A percentile compares a stretch with the other conserved stretches of the same genome.
Conservation (phyloP, 2,888 invertebrate genomes). For the Melanargia galathea region DNA sequence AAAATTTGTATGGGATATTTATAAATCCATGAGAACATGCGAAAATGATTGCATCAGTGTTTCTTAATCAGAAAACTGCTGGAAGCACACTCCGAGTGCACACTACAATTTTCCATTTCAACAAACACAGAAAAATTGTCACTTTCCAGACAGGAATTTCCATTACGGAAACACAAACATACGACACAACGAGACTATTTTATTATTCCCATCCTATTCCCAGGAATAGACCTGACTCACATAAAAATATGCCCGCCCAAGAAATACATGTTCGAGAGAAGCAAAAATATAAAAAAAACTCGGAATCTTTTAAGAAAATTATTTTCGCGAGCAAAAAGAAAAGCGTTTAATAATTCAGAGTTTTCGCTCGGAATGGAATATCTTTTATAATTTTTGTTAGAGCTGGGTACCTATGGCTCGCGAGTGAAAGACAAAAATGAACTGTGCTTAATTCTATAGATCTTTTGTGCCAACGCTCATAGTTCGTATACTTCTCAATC, state of each 20-base stretch:
- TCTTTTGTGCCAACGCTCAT: too few relatives aligned
- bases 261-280: conserved; percentile 10
- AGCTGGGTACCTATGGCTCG: background rate
- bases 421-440: conserved; percentile 1
- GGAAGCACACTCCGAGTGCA: background rate
- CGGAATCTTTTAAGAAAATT: conserved; percentile 35
- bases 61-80: background rate
- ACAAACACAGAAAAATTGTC: conserved; percentile 3
- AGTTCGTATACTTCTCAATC: too few relatives aligned
- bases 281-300: conserved; percentile 21
- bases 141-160: conserved; percentile 5
- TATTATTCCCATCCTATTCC: conserved; percentile 13
- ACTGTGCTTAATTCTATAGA: background rate
- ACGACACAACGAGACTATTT: conserved; percentile 6
- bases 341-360: conserved; percentile 35
- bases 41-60: background rate
- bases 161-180: conserved; percentile 8
- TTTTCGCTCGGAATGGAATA: conserved; percentile 2
- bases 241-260: conserved; percentile 13
- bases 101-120: conserved; percentile 3
- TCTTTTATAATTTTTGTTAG: conserved; percentile 8
- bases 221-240: conserved; percentile 12
- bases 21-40: too few relatives aligned
- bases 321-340: conserved; percentile 26
- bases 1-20: too few relatives aligned